Evolutionary conservation across 2,797 vertebrate genomes (phyloP), one percentile per base, ranked within the genome.

Genomic region (Rhynchonycteris naso): DNA sequence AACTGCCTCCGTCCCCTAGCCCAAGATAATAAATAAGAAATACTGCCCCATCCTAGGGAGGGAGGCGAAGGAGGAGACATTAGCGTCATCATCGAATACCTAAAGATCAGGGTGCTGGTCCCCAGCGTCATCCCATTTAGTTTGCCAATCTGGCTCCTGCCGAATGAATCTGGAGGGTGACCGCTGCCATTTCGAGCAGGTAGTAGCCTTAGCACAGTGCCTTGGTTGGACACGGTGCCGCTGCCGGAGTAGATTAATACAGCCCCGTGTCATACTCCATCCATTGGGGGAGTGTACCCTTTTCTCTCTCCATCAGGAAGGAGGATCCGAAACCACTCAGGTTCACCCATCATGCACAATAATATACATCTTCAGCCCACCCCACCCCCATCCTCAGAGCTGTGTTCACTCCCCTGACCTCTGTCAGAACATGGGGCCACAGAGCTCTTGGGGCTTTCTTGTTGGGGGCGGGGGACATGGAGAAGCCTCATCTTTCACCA

Each of bases 201-300:
- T 0, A 4, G 75, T 0, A 9, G 24, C 38, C 54, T 14, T 33
- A 5, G 0, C 11, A 30, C 7, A 21, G 56, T 24, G 7, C 56
- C 79, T 4, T 24, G 2, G 0, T 1, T 4, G 4, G 30, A 26
- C 2, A 1, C 5, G n/a, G 7, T 8, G 0, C 26, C 1, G 2
- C 19, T 0, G 19, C 26, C 8, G 18, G 50, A 15, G 38, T 3
- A 11, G 35, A 12, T 26, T 4, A 10, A 7, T 1, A 13, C 4
- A 13, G 88, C 30, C 50, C 21, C 2, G 1, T 1, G 5, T 8
- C 16, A 15, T 2, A 4, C 16, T 11, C 11, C 38, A 1, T 15
- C 5, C 2, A 7, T 43, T 16, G 16, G 38, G 38, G 18, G 22
- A 22, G 13, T 7, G 35, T 28, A 3, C 15, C 52, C 18, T 30